Evolutionary conservation across 2,797 vertebrate genomes (phyloP), one percentile per base, ranked within the genome.

Genomic region (Eulemur rubriventer): DNA sequence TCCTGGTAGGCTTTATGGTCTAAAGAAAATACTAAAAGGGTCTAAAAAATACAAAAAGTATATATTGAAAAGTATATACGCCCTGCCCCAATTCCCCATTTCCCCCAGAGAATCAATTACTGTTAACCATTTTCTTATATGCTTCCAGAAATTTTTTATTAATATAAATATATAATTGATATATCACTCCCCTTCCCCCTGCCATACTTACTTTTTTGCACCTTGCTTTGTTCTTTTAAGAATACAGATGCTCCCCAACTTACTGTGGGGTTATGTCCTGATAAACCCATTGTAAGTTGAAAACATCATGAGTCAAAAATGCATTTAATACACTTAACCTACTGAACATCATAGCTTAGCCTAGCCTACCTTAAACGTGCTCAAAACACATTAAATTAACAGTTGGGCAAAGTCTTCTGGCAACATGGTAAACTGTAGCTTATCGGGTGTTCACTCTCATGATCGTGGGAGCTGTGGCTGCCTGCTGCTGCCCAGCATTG

Each of bases 181-280:
- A 43, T 4, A 43, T 4, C 35, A 14, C 30, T 72, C 8, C 14
- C 9, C 26, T 61, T 67, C 0, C 6, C 13, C 33, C 20, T 10
- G 17, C 52, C 4, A 38, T 48, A 57, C 65, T 76, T 70, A 70
- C 3, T 90, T 55, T 81, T 85, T 35, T 75, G 18, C 9, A 43
- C 41, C 28, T 92, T 92, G 46, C 35, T 94, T 87, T 95, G 7
- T 93, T 92, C 35, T 73, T 89, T 89, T 89, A 75, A 72, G 75
- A 78, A 12, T 59, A 55, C 22, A 55, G 20, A 28, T 55, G 50
- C n/a, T 79, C 10, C 73, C 50, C n/a, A 26, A 79, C 50, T 79
- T 79, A 55, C n/a, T 20, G 46, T 48, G 73, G 73, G 46, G 9
- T 76, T 17, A 46, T 17, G 11, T 50, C 46, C 17, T n/a, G 14